Conservation (phyloP, 2,888 invertebrate genomes). For the Acleris sparsana region DNA sequence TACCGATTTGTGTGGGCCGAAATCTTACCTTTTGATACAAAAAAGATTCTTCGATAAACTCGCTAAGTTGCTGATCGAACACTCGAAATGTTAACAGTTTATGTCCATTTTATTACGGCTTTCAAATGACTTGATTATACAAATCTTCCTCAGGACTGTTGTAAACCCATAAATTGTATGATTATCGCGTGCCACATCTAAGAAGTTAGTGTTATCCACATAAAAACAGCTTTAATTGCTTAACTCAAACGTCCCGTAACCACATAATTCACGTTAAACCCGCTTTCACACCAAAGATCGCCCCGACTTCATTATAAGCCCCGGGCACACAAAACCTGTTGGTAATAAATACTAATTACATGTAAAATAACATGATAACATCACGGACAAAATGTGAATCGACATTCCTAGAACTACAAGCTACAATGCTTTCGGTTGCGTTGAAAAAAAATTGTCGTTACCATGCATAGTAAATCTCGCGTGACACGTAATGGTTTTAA, state of each 20-base stretch:
- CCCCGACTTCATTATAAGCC: conserved; percentile 51
- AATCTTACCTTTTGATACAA: conserved; percentile 40
- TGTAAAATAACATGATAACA: conserved; percentile 79
- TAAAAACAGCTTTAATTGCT: conserved; percentile 76
- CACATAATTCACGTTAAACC: conserved; percentile 71
- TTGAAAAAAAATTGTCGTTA: conserved; percentile 65
- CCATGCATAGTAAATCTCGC: conserved; percentile 78
- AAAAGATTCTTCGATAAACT: conserved; percentile 37
- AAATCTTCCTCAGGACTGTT: conserved; percentile 54
- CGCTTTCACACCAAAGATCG: conserved; percentile 70
- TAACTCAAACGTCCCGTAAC: conserved; percentile 68
- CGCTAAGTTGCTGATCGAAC: conserved; percentile 31
- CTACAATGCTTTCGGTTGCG: conserved; percentile 46
- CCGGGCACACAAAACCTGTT: conserved; percentile 55
- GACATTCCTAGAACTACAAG: conserved; percentile 61
- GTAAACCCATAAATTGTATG: conserved; percentile 64
- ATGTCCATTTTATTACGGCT: conserved; percentile 24
- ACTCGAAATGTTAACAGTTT: conserved; percentile 21
- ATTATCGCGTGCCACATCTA: conserved; percentile 72
- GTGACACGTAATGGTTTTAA: conserved; percentile 77
- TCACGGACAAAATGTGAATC: conserved; percentile 62
- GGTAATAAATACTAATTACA: conserved; percentile 82
- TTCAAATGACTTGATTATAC: conserved; percentile 42
- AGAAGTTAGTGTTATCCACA: conserved; percentile 61
- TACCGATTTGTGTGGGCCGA: conserved; percentile 67